These are phyloP conservation scores for Megastigmus dorsalis DNA, from an alignment of 2,888 invertebrate genomes.

Conservation along the genomic window DNA sequence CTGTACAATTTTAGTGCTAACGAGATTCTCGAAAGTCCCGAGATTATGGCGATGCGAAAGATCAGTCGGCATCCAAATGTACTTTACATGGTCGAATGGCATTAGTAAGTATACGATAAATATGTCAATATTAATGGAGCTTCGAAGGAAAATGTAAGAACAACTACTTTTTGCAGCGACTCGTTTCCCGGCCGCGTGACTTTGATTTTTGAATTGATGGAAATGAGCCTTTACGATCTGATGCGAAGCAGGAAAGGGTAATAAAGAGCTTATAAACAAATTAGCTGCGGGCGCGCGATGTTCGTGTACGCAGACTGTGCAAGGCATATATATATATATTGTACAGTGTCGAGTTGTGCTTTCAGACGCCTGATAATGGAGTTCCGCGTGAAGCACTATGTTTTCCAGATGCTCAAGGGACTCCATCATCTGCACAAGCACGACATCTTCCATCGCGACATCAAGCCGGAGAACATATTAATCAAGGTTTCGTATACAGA, in stretches of 20 bases:
- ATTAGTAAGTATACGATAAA: conserved; percentile 81
- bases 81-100: conserved; percentile 79
- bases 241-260: conserved; percentile 77
- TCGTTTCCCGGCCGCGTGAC: conserved; percentile 77
- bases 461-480: conserved; percentile 84
- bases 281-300: no score
- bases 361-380: conserved; percentile 75
- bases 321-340: no score
- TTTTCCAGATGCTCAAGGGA: conserved; percentile 80
- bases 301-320: no score
- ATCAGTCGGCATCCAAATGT: conserved; percentile 79
- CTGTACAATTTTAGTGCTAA: conserved; percentile 70
- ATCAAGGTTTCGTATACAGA: conserved; percentile 78
- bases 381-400: conserved; percentile 76
- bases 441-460: conserved; percentile 81
- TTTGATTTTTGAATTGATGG: conserved; percentile 82
- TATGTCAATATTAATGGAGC: no score
- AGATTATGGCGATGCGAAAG: conserved; percentile 79
- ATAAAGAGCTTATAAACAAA: no score
- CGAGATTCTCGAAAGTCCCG: conserved; percentile 76
- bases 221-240: conserved; percentile 82
- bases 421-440: conserved; percentile 79
- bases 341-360: no score
- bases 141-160: no score
- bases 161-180: conserved; percentile 76